Conservation (phyloP, 2,113 vertebrate species). For the Orcinus orca region DNA sequence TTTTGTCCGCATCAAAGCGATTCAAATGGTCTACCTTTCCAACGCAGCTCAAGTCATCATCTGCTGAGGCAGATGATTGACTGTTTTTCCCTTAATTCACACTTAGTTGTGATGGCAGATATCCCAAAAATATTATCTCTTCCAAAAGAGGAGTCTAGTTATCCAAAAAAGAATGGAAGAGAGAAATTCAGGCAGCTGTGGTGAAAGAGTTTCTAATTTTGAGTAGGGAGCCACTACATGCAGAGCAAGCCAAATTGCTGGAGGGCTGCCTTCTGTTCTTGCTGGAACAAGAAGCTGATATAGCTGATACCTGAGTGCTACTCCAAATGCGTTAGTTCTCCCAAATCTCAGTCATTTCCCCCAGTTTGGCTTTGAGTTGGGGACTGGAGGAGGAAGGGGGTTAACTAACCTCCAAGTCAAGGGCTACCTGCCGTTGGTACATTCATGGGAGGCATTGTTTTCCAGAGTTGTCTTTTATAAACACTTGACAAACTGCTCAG, state of each 20-base stretch:
- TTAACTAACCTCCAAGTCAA: background rate
- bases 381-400: background rate
- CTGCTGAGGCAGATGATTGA: background rate
- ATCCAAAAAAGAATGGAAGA: background rate
- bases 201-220: slow-evolving; percentile 27
- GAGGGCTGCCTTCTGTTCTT: background rate
- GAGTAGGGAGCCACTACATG: background rate
- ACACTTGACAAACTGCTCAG: background rate
- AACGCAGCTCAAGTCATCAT: background rate
- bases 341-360: background rate
- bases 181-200: background rate
- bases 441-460: background rate
- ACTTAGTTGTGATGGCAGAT: slow-evolving; percentile 31
- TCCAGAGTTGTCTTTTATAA: background rate
- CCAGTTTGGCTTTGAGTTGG: background rate
- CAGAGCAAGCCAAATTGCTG: background rate
- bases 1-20: background rate
- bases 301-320: background rate
- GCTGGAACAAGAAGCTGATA: background rate
- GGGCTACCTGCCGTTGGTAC: background rate
- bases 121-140: background rate
- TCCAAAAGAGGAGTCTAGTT: slow-evolving; percentile 6
- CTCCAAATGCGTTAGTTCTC: background rate
- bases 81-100: background rate
- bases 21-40: slow-evolving; percentile 8